Evolutionary conservation across 2,113 vertebrate genomes (phyloP), one percentile per base, ranked within the genome.

Genomic region (Bufo bufo): DNA sequence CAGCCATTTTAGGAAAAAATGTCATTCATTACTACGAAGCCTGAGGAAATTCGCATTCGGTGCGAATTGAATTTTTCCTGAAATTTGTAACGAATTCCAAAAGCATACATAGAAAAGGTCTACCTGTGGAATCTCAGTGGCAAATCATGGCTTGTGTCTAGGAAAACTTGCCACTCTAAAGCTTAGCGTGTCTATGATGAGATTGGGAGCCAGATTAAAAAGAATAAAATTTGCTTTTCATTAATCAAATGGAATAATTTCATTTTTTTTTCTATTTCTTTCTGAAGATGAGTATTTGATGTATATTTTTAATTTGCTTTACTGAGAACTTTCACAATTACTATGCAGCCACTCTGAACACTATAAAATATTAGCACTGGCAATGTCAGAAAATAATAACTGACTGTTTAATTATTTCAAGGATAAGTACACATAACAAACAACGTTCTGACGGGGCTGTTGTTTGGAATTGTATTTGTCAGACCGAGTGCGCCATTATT

Each of bases 401-500:
- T 20, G 74, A 89, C 81, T 84, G 87, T 89, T 89, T 84, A 84
- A 89, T 89, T 89, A 89, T 83, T 69, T 69, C 80, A 89, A 77
- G 72, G 49, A 89, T 84, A 89, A 84, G 81, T 89, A 89, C 61
- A 83, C 82, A 78, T 89, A 89, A 77, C 72, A 84, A 88, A 84
- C 82, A 84, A 19, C 33, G 12, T 59, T 77, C 80, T 65, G 56
- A 83, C 49, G n/a, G 77, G 87, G 72, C 59, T 84, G 59, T 84
- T 77, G 54, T 87, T 81, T 74, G 77, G 85, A 0, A 1, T 71
- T 90, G 90, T 91, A 91, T 58, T 89, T 92, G 92, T 91, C 90
- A 90, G 90, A 91, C 89, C 83, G 19, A 85, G 88, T 89, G 90
- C 91, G 90, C 82, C 89, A 89, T 90, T 90, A 12, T 93, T 93